Conservation (phyloP, 2,888 invertebrate genomes). For the Ceriagrion tenellum region DNA sequence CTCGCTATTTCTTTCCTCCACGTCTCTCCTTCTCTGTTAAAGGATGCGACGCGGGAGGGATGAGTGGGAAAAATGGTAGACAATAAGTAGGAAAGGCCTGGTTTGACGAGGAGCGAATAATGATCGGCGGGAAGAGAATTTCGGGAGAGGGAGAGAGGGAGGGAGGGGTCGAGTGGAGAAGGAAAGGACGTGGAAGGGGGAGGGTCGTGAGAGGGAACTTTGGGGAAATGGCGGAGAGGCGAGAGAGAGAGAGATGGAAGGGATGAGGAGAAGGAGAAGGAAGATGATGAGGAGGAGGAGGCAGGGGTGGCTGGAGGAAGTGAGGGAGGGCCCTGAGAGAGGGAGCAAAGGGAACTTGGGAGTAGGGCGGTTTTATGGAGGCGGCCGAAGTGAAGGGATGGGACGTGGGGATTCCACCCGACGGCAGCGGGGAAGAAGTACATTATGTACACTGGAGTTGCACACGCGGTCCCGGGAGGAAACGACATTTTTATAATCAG, state of each 20-base stretch:
- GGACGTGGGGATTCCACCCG: neutral
- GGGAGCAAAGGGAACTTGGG: neutral
- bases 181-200: neutral
- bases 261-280: neutral
- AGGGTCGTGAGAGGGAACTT: neutral
- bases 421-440: neutral
- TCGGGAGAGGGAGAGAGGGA: neutral
- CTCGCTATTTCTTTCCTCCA: neutral
- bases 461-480: neutral
- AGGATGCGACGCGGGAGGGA: neutral
- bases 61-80: constrained; percentile 59
- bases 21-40: neutral
- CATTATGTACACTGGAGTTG: neutral
- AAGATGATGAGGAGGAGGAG: neutral
- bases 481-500: constrained; percentile 32
- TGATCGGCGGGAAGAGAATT: neutral
- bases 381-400: neutral
- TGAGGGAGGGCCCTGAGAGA: neutral
- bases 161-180: neutral
- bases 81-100: constrained; percentile 42
- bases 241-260: neutral
- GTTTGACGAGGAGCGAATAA: constrained; percentile 64
- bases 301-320: neutral
- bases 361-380: neutral
- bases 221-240: neutral